phyloP scores from a whole-genome alignment of 1,140 invertebrate species.

The Choristoneura fumiferana region DNA sequence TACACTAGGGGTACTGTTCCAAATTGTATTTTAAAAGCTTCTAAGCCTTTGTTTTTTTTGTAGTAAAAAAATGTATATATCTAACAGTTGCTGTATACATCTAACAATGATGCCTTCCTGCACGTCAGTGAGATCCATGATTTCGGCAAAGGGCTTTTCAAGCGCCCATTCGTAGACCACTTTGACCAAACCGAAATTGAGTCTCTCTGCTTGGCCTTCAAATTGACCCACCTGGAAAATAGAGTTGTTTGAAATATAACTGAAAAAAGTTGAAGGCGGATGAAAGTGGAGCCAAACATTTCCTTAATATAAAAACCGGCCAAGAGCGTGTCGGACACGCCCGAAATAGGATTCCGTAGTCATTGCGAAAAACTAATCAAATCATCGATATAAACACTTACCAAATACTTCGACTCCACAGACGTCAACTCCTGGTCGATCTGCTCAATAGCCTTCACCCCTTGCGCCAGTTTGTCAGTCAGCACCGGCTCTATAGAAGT shows the following conservation, averaged over 20 bases:
- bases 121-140: constrained; percentile 94
- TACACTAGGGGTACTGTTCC: too few species aligned
- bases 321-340: too few species aligned
- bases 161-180: constrained; percentile 98
- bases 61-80: too few species aligned
- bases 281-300: too few species aligned
- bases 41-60: too few species aligned
- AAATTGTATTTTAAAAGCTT: too few species aligned
- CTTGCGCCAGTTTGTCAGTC: constrained; percentile 77
- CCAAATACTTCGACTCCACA: constrained; percentile 70
- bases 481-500: constrained; percentile 79
- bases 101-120: constrained; percentile 99
- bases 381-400: too few species aligned
- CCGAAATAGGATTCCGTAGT: too few species aligned
- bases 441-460: constrained; percentile 60
- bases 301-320: too few species aligned
- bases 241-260: background rate
- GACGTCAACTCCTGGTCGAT: constrained; percentile 63
- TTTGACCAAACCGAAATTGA: constrained; percentile 95
- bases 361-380: too few species aligned
- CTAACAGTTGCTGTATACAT: constrained; percentile 98
- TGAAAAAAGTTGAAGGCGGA: too few species aligned
- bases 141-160: constrained; percentile 94
- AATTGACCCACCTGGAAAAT: constrained; percentile 54
- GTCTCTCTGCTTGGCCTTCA: constrained; percentile 57